Evolutionary conservation across 2,797 vertebrate genomes (phyloP).

Genomic region (Lycodopsis pacificus): DNA sequence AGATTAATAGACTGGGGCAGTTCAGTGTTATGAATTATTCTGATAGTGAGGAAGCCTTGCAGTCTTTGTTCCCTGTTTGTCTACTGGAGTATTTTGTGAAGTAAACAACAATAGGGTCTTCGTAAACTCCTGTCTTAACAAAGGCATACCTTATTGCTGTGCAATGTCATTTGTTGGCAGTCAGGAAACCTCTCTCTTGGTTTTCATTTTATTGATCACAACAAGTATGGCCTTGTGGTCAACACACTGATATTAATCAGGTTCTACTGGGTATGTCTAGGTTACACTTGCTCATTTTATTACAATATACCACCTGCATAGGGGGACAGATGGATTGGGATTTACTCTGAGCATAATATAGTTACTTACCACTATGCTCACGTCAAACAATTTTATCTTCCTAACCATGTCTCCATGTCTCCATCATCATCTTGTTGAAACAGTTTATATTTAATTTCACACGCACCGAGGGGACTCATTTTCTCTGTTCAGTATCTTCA

Average conservation of each 20-base stretch:
- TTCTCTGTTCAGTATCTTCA: constrained; percentile 12
- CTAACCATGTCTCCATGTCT: background rate
- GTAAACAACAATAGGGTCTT: constrained; percentile 15
- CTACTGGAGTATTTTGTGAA: constrained; percentile 26
- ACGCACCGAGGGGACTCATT: background rate
- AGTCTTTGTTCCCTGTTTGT: background rate
- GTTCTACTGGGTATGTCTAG: background rate
- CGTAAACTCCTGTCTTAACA: constrained; percentile 23
- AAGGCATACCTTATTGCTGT: constrained; percentile 25
- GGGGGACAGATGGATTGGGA: constrained; percentile 2
- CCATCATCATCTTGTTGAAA: background rate
- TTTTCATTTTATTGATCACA: constrained; percentile 44
- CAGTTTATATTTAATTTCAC: background rate
- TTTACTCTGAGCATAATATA: background rate
- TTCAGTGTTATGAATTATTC: constrained; percentile 11
- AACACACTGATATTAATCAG: constrained; percentile 23
- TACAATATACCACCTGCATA: constrained; percentile 9
- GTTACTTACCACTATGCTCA: background rate
- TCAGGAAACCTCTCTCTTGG: constrained; percentile 17
- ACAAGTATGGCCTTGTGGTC: constrained; percentile 24
- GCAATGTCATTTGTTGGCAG: constrained; percentile 36
- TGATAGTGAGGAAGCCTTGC: constrained; percentile 11
- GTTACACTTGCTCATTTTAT: constrained; percentile 7
- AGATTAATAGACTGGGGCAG: constrained; percentile 8
- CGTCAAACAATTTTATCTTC: background rate